phyloP scores from a whole-genome alignment of 1,140 invertebrate species.

The Drosophila kanapiae region DNA sequence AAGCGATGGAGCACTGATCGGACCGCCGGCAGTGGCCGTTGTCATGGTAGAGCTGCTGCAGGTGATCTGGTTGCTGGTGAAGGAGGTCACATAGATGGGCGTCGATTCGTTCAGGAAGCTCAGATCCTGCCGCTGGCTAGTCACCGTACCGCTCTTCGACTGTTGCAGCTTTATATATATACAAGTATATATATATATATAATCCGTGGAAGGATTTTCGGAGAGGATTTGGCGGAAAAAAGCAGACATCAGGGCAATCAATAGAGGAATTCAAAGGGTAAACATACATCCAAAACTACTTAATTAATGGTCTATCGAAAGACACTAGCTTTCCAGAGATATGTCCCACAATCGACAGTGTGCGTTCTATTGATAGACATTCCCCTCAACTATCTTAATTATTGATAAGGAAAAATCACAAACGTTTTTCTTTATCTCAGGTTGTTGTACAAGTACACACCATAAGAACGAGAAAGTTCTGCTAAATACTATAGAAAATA shows the following conservation, averaged over 20 bases:
- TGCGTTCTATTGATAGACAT: neutral
- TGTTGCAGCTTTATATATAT: conserved; percentile 69
- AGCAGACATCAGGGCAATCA: conserved; percentile 2
- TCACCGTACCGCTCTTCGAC: conserved; percentile 84
- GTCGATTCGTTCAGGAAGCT: conserved; percentile 86
- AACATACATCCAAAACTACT: neutral
- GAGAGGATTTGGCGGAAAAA: neutral
- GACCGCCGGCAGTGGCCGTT: conserved; percentile 85
- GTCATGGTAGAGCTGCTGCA: conserved; percentile 87
- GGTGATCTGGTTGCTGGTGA: conserved; percentile 88
- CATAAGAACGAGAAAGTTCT: neutral
- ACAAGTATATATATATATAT: neutral
- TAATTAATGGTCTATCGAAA: neutral
- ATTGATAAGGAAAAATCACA: conserved; percentile 7
- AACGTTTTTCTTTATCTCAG: conserved; percentile 7
- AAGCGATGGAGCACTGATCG: conserved; percentile 73
- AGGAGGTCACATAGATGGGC: conserved; percentile 92
- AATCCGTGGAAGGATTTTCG: too few species aligned
- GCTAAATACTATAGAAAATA: neutral
- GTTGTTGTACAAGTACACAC: neutral
- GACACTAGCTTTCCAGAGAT: neutral
- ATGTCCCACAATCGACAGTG: neutral
- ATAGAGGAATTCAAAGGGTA: neutral
- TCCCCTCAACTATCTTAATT: neutral
- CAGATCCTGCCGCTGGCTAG: conserved; percentile 88